A percentile compares a stretch with the other conserved stretches of the same genome.
These are phyloP conservation scores for Rotaria magnacalcarata DNA, from an alignment of 2,888 invertebrate species.

Conservation along the genomic window DNA sequence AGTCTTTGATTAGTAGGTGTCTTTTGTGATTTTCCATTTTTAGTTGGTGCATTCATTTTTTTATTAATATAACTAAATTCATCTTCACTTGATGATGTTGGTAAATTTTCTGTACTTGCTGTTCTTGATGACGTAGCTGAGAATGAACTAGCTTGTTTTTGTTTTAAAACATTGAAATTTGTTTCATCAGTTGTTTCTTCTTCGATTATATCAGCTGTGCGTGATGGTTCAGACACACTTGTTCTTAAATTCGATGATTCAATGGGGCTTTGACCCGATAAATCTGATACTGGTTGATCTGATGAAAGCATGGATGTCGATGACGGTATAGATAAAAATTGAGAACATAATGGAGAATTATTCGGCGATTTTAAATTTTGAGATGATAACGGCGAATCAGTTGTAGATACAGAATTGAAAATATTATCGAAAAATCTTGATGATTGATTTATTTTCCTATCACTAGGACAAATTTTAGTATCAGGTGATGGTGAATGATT, in stretches of 20 bases:
- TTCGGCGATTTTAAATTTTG: neutral
- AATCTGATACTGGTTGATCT: neutral
- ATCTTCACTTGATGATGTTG: neutral
- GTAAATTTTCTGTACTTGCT: neutral
- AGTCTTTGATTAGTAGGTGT: neutral
- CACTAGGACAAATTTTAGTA: neutral
- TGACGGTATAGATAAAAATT: constrained; percentile 7
- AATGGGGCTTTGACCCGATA: neutral
- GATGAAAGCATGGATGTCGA: neutral
- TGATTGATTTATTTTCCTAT: neutral
- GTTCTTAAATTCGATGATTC: constrained; percentile 17
- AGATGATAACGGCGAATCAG: neutral
- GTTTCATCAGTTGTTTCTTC: neutral
- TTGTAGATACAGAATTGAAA: neutral
- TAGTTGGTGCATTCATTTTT: neutral
- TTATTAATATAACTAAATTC: neutral
- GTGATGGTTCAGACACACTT: neutral
- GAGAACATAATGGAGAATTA: neutral
- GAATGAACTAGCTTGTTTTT: neutral
- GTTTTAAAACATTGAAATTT: neutral
- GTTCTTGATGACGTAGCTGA: neutral
- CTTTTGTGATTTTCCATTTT: neutral
- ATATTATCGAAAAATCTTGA: neutral
- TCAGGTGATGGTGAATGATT: neutral
- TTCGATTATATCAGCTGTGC: neutral